Percentiles rank a stretch among this genome's conserved stretches.
phyloP scores from a whole-genome alignment of 2,888 invertebrate species.

The Vesta saturnalis region DNA sequence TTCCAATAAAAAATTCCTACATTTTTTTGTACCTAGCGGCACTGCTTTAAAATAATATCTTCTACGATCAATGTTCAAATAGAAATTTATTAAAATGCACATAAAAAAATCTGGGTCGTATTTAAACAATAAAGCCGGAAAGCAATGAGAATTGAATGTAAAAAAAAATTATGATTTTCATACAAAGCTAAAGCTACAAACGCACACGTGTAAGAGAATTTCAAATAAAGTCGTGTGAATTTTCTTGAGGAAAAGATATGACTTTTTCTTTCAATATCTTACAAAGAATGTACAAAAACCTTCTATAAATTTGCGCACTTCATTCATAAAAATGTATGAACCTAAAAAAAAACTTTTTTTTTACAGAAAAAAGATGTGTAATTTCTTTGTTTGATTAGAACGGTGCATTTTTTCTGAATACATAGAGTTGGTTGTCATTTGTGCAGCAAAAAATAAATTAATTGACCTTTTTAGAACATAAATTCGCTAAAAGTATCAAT shows the following conservation, averaged over 20 bases:
- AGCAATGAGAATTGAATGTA: neutral
- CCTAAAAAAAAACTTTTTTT: neutral
- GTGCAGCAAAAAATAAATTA: neutral
- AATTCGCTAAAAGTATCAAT: neutral
- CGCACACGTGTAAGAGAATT: constrained; percentile 30
- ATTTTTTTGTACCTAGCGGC: constrained; percentile 1
- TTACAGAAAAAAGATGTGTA: neutral
- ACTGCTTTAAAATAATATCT: constrained; percentile 13
- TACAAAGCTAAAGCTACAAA: neutral
- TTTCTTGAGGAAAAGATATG: constrained; percentile 42
- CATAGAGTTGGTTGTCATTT: neutral
- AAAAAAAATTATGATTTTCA: neutral
- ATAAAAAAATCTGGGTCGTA: neutral
- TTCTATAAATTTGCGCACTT: neutral
- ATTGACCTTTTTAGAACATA: neutral
- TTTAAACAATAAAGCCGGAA: neutral
- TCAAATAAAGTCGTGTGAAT: constrained; percentile 43
- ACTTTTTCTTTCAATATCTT: constrained; percentile 40
- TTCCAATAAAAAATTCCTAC: constrained; percentile 25
- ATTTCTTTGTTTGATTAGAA: neutral
- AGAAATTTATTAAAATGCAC: constrained; percentile 8
- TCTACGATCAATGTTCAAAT: neutral
- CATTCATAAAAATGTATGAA: neutral
- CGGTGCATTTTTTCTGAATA: neutral
- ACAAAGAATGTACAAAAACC: constrained; percentile 28